phyloP scores from a whole-genome alignment of 2,113 vertebrate species.

The Barnardius zonarius region DNA sequence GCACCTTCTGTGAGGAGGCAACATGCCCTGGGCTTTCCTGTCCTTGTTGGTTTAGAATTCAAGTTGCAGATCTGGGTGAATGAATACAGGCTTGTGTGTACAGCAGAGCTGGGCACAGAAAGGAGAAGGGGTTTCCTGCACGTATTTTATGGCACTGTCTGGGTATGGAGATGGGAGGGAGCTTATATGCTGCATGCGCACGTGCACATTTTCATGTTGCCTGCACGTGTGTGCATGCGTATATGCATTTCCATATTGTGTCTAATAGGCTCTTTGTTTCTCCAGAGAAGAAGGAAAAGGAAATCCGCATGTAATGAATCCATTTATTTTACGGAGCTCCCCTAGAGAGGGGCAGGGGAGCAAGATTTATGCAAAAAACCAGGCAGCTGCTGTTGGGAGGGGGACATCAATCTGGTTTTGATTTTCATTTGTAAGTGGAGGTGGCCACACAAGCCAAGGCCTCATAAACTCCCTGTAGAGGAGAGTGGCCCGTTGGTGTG shows the following conservation, averaged over 20 bases:
- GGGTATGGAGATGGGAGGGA: background rate
- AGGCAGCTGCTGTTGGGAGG: conserved; percentile 60
- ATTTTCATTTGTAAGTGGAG: conserved; percentile 67
- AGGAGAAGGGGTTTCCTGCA: background rate
- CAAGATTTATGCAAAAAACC: conserved; percentile 62
- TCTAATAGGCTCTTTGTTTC: conserved; percentile 73
- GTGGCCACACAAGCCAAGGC: conserved; percentile 65
- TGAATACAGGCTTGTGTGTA: background rate
- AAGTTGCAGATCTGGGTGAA: background rate
- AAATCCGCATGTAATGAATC: conserved; percentile 75
- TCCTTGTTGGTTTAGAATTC: background rate
- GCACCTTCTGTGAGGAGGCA: background rate
- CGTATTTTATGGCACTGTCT: conserved; percentile 12
- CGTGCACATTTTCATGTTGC: conserved; percentile 39
- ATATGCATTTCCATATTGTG: conserved; percentile 62
- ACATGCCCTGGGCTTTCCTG: conserved; percentile 30
- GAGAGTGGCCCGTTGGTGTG: conserved; percentile 55
- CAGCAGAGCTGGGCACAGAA: background rate
- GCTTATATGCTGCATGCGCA: background rate
- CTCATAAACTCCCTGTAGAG: conserved; percentile 65
- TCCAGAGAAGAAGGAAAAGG: conserved; percentile 70
- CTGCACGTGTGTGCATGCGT: conserved; percentile 35
- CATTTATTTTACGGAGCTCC: conserved; percentile 73
- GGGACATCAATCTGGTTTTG: conserved; percentile 68
- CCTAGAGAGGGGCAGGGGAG: conserved; percentile 63